Evolutionary conservation across 2,797 vertebrate genomes (phyloP).

Genomic region (Silurus lanzhouensis): DNA sequence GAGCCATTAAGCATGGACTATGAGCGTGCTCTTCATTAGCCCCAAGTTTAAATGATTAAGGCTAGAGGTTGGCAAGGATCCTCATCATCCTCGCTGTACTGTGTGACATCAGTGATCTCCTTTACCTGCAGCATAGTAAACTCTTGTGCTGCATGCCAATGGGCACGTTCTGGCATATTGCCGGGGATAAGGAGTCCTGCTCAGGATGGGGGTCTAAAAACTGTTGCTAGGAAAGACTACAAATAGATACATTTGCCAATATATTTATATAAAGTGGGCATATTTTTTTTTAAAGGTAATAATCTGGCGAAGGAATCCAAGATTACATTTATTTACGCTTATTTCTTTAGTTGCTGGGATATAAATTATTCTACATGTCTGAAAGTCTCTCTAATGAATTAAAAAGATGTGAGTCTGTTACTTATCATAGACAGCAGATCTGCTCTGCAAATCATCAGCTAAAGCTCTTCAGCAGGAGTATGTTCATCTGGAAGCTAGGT

Average conservation of each 20-base stretch:
- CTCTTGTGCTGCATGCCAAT: conserved; percentile 48
- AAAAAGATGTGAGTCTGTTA: conserved; percentile 4
- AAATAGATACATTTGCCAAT: neutral
- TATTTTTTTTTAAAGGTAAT: neutral
- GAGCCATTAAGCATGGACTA: conserved; percentile 71
- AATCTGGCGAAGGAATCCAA: neutral
- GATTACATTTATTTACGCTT: neutral
- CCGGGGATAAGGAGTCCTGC: conserved; percentile 12
- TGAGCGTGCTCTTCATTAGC: conserved; percentile 57
- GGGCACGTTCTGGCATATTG: conserved; percentile 32
- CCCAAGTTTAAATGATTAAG: conserved; percentile 60
- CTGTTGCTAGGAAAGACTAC: conserved; percentile 16
- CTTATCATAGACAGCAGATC: conserved; percentile 9
- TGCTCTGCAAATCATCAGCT: conserved; percentile 45
- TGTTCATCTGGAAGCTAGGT: conserved; percentile 43
- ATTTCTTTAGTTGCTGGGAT: conserved; percentile 41
- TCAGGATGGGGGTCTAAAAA: conserved; percentile 51
- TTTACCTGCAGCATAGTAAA: conserved; percentile 43
- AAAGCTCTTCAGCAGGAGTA: conserved; percentile 64
- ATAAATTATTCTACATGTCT: conserved; percentile 49
- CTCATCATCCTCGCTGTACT: conserved; percentile 50
- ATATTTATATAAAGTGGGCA: neutral
- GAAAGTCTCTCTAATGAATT: conserved; percentile 11
- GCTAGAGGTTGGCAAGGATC: conserved; percentile 47
- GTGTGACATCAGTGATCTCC: conserved; percentile 49